Conservation (phyloP, 1,140 invertebrate species). For the Brachionus asplanchnoidis region DNA sequence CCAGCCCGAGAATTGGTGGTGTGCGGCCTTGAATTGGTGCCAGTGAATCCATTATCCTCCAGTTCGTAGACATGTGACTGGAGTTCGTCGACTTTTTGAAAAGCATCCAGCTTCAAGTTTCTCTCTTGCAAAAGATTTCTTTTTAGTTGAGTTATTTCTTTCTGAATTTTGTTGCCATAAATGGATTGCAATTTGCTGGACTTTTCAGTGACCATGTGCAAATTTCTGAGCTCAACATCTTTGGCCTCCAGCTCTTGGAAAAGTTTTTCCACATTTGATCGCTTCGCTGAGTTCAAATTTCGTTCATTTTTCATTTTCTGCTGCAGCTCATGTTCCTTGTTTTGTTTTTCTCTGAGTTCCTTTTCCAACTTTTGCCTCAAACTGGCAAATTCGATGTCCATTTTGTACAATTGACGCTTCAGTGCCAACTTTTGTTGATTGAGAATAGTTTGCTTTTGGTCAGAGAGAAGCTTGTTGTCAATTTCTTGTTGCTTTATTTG, state of each 20-base stretch:
- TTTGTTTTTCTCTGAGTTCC: constrained; percentile 53
- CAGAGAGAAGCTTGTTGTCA: constrained; percentile 48
- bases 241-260: constrained; percentile 50
- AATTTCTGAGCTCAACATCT: constrained; percentile 46
- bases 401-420: constrained; percentile 47
- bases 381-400: constrained; percentile 51
- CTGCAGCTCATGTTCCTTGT: constrained; percentile 50
- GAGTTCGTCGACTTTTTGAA: constrained; percentile 52
- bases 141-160: constrained; percentile 47
- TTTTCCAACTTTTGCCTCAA: constrained; percentile 51
- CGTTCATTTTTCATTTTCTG: constrained; percentile 51
- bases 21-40: background rate
- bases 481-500: constrained; percentile 48
- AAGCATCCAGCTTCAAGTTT: constrained; percentile 51
- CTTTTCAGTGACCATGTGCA: constrained; percentile 50
- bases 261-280: constrained; percentile 53
- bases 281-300: constrained; percentile 53
- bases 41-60: background rate
- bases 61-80: constrained; percentile 48
- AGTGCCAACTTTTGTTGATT: constrained; percentile 52
- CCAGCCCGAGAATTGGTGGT: background rate
- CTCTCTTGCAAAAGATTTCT: constrained; percentile 51
- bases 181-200: constrained; percentile 45
- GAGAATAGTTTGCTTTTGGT: constrained; percentile 50
- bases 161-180: constrained; percentile 48